A percentile compares a stretch with the other conserved stretches of the same genome.
Conservation (phyloP, 2,888 invertebrate genomes). For the Marasmarcha lunaedactyla region DNA sequence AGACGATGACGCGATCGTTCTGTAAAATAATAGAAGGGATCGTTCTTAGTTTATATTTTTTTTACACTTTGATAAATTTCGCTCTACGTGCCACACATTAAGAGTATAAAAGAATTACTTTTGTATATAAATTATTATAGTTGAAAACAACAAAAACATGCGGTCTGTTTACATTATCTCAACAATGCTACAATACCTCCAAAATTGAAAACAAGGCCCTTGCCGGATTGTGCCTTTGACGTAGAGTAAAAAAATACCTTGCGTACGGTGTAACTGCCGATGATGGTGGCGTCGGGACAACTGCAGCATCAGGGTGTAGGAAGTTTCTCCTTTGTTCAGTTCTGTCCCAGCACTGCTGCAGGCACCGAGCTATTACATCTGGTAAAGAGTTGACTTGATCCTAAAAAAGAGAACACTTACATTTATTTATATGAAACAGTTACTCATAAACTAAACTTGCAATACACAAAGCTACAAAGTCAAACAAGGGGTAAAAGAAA, state of each 20-base stretch:
- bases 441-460: not conserved
- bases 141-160: no score
- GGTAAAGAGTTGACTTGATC: conserved; percentile 89
- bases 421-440: not conserved
- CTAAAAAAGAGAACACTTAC: conserved; percentile 44
- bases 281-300: conserved; percentile 63
- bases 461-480: not conserved
- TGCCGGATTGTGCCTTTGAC: no score
- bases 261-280: conserved; percentile 70
- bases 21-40: conserved; percentile 29
- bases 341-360: conserved; percentile 82
- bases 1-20: conserved; percentile 72
- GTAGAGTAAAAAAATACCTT: conserved; percentile 50
- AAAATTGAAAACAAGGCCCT: no score
- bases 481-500: no score
- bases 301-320: conserved; percentile 89
- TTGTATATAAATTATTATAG: no score
- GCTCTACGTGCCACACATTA: no score
- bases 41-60: not conserved
- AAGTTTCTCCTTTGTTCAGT: conserved; percentile 87
- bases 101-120: no score
- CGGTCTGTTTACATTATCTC: no score
- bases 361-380: conserved; percentile 81
- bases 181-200: no score
- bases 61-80: no score